Evolutionary conservation across 2,888 invertebrate species (phyloP).

Genomic region (Phyto melanocephala): DNA sequence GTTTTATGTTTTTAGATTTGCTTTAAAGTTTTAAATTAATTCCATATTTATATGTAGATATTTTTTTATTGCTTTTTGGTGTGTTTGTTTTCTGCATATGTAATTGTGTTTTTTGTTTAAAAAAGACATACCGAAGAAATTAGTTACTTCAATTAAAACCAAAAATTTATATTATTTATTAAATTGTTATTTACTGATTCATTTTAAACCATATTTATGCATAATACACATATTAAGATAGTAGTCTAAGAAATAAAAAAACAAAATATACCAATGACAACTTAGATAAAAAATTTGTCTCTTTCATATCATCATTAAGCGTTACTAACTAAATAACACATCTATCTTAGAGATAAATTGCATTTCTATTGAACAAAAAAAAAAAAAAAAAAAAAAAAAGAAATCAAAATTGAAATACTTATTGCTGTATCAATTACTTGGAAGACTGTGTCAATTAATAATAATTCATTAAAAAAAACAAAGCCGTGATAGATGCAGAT

Average conservation of each 20-base stretch:
- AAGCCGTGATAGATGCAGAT: background rate
- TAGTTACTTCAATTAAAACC: constrained; percentile 51
- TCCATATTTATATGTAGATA: too few relatives aligned
- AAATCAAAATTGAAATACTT: background rate
- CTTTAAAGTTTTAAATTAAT: constrained; percentile 8
- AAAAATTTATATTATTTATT: constrained; percentile 34
- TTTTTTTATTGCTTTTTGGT: constrained; percentile 11
- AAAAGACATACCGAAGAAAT: constrained; percentile 17
- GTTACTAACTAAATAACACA: background rate
- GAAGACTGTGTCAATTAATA: constrained; percentile 39
- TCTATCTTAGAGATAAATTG: constrained; percentile 10
- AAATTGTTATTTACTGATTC: constrained; percentile 44
- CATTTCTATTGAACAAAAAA: background rate
- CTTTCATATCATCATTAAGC: background rate
- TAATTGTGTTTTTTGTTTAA: constrained; percentile 35
- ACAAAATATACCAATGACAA: constrained; percentile 8
- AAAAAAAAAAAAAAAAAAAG: too few relatives aligned
- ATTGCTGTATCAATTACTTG: constrained; percentile 28
- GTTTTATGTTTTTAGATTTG: constrained; percentile 14
- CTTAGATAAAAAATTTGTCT: background rate
- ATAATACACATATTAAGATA: constrained; percentile 12
- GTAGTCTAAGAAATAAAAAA: constrained; percentile 24
- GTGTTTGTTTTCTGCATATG: background rate
- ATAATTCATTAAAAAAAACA: background rate
- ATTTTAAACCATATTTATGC: constrained; percentile 24